Evolutionary conservation across 2,113 vertebrate species (phyloP), one percentile per base, ranked within the genome.

Genomic region (Myotis davidii): DNA sequence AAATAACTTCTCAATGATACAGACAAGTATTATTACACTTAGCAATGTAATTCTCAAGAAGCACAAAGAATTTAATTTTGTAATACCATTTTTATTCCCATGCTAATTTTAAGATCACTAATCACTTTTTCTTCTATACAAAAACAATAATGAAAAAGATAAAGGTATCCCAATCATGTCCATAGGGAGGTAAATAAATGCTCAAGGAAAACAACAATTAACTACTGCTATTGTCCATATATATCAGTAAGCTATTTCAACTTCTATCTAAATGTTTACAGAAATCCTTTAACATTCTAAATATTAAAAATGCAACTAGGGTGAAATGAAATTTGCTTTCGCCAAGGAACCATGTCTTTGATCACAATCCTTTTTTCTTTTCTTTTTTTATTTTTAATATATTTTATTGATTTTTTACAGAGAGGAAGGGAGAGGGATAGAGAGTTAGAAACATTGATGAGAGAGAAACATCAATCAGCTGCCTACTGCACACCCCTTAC

Each of bases 271-370:
- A 81, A 34, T 72, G 23, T 45, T 10, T 73, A 78, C 2, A 78
- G 32, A 91, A 88, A 73, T 20, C 11, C 61, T 81, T 74, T 81
- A 85, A 34, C 56, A 78, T 29, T 85, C 29, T 56, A 93, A 95
- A 70, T 39, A 70, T 39, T 45, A 79, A 61, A 34, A 85, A 76
- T 88, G 18, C 16, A 92, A 89, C 69, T 85, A 23, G 67, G 52
- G 37, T 89, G 37, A 85, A 90, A 72, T 72, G 42, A 82, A 70
- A 42, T 29, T 59, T 88, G 18, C 6, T 94, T 87, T 78, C 61
- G 83, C 76, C 69, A 72, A 89, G 90, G n/a, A 73, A 81, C 13
- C 3, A 32, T 52, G 20, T 61, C 50, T 79, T 39, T 52, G 18
- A 93, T 73, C 17, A 84, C 14, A 87, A 37, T 73, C 37, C 34